Evolutionary conservation across 2,888 invertebrate genomes (phyloP).

Genomic region (Drosophila borborema): DNA sequence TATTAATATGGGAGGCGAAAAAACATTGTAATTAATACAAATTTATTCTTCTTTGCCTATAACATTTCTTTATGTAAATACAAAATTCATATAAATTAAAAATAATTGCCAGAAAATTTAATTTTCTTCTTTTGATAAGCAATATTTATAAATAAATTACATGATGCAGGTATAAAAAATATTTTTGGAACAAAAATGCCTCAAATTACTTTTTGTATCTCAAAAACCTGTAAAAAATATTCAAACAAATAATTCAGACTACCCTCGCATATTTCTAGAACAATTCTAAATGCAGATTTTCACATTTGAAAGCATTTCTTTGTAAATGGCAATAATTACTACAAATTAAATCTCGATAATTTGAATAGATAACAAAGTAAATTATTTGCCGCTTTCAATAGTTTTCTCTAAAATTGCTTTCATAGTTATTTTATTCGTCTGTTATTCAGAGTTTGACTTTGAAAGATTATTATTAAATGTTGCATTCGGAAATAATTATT

Average conservation of each 20-base stretch:
- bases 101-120: too few species aligned
- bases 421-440: background rate
- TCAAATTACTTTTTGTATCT: too few species aligned
- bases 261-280: background rate
- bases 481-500: background rate
- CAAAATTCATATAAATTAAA: too few species aligned
- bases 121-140: too few species aligned
- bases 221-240: too few species aligned
- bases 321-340: background rate
- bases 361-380: background rate
- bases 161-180: too few species aligned
- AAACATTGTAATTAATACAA: too few species aligned
- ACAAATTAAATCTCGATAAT: background rate
- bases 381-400: background rate
- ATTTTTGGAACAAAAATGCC: too few species aligned
- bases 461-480: background rate
- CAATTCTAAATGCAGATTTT: background rate
- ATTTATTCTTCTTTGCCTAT: too few species aligned
- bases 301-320: background rate
- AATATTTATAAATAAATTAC: too few species aligned
- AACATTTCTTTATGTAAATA: too few species aligned
- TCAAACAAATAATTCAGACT: background rate
- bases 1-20: too few species aligned
- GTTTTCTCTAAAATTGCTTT: background rate
- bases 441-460: slow-evolving; percentile 3